Evolutionary conservation across 64 coral and sea anemone species (phyloP), one percentile per base, ranked within the genome.

Genomic region (Stylophora pistillata): DNA sequence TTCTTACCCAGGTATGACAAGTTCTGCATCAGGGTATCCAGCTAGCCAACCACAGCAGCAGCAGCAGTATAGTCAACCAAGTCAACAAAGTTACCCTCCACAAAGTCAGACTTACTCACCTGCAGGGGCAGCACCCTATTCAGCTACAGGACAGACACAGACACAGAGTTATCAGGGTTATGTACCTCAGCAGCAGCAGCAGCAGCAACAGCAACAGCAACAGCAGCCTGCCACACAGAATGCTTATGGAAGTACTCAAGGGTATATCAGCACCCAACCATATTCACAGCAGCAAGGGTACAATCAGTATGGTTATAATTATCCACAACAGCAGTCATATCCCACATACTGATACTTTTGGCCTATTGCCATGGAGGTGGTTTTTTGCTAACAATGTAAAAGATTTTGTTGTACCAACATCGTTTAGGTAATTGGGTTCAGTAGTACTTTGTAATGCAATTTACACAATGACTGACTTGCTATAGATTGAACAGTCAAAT

Each of bases 221-320:
- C 89, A 65, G 41, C 89, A 91, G 23, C 91, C 78, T 75, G 65
- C 18, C 16, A 34, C 66, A 34, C 94, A 88, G 53, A n/a, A 54
- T 86, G 73, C 78, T 55, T 91, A 92, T 74, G n/a, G 30, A 63
- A 32, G 31, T 34, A 65, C 64, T 66, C 74, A 77, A 57, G 69
- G 53, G 15, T 90, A 80, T 87, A 62, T 89, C 4, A 80, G 71
- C 53, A 74, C 68, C 52, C 85, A 77, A 18, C 88, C 85, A 52
- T 95, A 92, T 89, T 47, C 69, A 73, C 93, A 82, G 64, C 93
- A 91, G 62, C 78, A 55, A 18, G 83, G 68, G 2, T 94, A 87
- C 21, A 85, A 87, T 23, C 88, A 94, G 20, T 79, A 77, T 68
- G 17, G 30, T 37, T 72, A 72, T 72, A 68, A 33, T 23, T 89